phyloP scores from a whole-genome alignment of 2,888 invertebrate genomes.

The Harmothoe impar region DNA sequence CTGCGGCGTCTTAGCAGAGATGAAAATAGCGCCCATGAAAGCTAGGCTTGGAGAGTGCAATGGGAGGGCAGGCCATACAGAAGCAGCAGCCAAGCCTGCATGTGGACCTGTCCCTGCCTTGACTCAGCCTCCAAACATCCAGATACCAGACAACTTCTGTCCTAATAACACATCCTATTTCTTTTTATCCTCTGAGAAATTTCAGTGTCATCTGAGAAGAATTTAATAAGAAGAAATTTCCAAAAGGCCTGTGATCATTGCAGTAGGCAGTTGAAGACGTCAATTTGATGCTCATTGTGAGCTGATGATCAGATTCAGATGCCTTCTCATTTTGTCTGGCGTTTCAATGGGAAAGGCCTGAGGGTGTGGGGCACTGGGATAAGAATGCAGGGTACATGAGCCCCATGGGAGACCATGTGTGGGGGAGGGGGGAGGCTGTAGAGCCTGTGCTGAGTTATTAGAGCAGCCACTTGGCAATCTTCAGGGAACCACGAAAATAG shows the following conservation, averaged over 20 bases:
- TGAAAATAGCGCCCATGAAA: no score
- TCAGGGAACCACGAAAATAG: not conserved
- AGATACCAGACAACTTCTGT: not conserved
- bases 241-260: constrained; percentile 34
- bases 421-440: not conserved
- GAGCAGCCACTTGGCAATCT: not conserved
- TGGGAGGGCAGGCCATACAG: no score
- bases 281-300: not conserved
- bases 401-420: not conserved
- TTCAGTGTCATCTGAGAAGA: not conserved
- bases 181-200: not conserved
- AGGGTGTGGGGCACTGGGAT: not conserved
- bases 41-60: no score
- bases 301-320: constrained; percentile 28
- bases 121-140: not conserved
- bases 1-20: no score
- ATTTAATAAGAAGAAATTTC: constrained; percentile 22
- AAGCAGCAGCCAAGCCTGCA: no score
- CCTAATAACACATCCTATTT: not conserved
- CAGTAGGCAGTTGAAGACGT: not conserved
- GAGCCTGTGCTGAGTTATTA: not conserved
- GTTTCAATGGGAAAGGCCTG: not conserved
- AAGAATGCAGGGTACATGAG: not conserved
- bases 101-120: no score
- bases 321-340: constrained; percentile 21